Percentiles rank a stretch among this genome's conserved stretches.
phyloP scores from a whole-genome alignment of 2,888 invertebrate genomes.

The Amphimallon solstitiale region DNA sequence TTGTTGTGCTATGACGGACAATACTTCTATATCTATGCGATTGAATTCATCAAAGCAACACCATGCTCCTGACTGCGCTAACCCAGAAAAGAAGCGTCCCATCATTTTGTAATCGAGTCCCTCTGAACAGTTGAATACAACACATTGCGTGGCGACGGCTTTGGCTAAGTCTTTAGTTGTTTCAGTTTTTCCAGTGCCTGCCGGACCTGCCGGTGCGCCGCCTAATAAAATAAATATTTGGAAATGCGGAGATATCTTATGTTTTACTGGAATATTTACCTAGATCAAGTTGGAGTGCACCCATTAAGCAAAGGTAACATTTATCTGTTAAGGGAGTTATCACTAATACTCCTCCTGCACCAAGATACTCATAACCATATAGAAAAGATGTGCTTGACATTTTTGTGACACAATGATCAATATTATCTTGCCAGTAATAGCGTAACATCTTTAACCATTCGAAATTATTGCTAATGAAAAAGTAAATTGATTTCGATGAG shows the following conservation, averaged over 20 bases:
- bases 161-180: constrained; percentile 92
- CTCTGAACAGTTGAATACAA: constrained; percentile 92
- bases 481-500: neutral
- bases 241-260: neutral
- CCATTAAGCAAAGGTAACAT: constrained; percentile 90
- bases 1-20: constrained; percentile 91
- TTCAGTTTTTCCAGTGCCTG: constrained; percentile 91
- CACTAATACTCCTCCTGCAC: constrained; percentile 85
- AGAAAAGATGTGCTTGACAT: constrained; percentile 88
- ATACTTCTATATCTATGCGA: constrained; percentile 88
- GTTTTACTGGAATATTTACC: constrained; percentile 58
- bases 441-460: constrained; percentile 92
- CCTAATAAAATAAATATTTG: constrained; percentile 61
- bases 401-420: constrained; percentile 81
- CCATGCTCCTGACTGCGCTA: constrained; percentile 92
- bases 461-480: constrained; percentile 71
- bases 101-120: constrained; percentile 82
- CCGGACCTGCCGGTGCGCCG: constrained; percentile 90
- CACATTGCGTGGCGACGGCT: constrained; percentile 87
- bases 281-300: constrained; percentile 86
- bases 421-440: constrained; percentile 85
- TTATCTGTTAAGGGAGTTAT: constrained; percentile 91
- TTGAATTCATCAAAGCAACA: constrained; percentile 94
- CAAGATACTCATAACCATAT: constrained; percentile 92
- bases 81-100: constrained; percentile 90